Percentiles rank a stretch among this genome's conserved stretches.
These are phyloP conservation scores for Aporophyla nigra DNA, from an alignment of 2,888 invertebrate genomes.

Conservation along the genomic window DNA sequence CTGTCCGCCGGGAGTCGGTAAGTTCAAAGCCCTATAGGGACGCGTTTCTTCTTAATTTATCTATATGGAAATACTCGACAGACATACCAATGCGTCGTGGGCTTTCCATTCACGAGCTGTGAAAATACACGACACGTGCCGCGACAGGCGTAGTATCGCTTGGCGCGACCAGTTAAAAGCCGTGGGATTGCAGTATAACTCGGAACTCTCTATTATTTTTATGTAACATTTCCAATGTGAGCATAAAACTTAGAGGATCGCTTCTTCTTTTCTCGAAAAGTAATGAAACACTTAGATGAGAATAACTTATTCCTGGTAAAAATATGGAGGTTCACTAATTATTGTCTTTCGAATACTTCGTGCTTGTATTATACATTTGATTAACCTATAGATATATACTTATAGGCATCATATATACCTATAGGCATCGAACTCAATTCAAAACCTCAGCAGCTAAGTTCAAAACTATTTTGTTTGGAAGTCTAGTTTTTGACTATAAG, in stretches of 20 bases:
- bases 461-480: background rate
- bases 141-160: no score
- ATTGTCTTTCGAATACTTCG: background rate
- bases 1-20: no score
- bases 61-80: no score
- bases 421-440: background rate
- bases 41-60: no score
- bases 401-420: background rate
- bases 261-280: background rate
- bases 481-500: no score
- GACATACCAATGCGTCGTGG: no score
- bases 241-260: background rate
- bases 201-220: constrained; percentile 18
- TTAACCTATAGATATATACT: background rate
- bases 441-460: background rate
- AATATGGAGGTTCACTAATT: background rate
- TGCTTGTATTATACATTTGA: background rate
- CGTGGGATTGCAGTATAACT: background rate
- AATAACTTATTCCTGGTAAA: background rate
- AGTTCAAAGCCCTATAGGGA: no score
- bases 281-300: background rate
- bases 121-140: no score
- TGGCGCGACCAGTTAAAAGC: no score
- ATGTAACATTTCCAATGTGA: constrained; percentile 9
- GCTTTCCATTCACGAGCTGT: no score